Conservation (phyloP, 2,797 vertebrate genomes). For the Lophotriccus pileatus region DNA sequence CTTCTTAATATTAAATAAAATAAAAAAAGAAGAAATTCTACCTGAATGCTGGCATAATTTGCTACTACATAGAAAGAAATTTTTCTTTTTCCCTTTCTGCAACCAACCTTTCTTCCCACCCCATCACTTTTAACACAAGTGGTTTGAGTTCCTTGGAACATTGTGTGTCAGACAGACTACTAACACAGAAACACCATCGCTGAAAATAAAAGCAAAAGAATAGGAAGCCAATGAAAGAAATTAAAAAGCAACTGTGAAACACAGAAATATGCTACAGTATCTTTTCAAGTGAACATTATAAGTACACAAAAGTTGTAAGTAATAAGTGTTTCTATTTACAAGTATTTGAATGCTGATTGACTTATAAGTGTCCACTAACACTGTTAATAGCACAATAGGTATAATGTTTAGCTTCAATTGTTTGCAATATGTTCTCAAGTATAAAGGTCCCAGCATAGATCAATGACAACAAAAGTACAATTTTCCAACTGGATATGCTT, state of each 20-base stretch:
- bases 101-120: neutral
- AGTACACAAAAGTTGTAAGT: slow-evolving; percentile 95
- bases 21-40: neutral
- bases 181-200: slow-evolving; percentile 78
- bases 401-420: slow-evolving; percentile 84
- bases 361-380: slow-evolving; percentile 94
- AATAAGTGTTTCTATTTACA: slow-evolving; percentile 97
- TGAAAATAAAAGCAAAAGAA: slow-evolving; percentile 73
- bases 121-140: slow-evolving; percentile 59
- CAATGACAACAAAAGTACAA: slow-evolving; percentile 93
- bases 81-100: neutral
- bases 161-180: slow-evolving; percentile 79
- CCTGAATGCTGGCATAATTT: slow-evolving; percentile 11
- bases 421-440: slow-evolving; percentile 88
- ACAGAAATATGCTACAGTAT: slow-evolving; percentile 83
- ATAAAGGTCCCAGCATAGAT: slow-evolving; percentile 93
- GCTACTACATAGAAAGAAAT: slow-evolving; percentile 45
- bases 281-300: slow-evolving; percentile 88
- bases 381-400: slow-evolving; percentile 92
- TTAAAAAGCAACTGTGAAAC: slow-evolving; percentile 80
- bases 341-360: slow-evolving; percentile 92
- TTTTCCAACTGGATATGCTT: slow-evolving; percentile 88
- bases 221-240: slow-evolving; percentile 70
- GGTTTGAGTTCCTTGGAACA: slow-evolving; percentile 73
- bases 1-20: neutral